Percentiles rank a stretch among this genome's conserved stretches.
Evolutionary conservation across 2,113 vertebrate species (phyloP).

Genomic region (Dendropsophus ebraccatus): DNA sequence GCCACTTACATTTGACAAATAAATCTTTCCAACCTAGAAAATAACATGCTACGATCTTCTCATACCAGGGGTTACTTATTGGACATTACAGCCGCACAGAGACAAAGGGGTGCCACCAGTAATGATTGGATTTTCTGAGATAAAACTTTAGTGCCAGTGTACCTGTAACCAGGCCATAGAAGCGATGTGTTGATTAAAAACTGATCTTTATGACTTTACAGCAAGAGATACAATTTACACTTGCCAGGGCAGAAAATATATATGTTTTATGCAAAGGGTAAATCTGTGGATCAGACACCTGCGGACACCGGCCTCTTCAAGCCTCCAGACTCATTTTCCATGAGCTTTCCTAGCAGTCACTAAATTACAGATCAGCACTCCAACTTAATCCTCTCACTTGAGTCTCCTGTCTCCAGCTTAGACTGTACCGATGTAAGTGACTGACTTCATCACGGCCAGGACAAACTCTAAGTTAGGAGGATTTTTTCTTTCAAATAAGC

Average conservation of each 20-base stretch:
- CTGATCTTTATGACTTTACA: slow-evolving; percentile 37
- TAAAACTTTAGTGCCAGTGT: neutral
- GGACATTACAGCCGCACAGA: slow-evolving; percentile 8
- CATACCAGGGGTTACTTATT: slow-evolving; percentile 17
- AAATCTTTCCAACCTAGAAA: slow-evolving; percentile 11
- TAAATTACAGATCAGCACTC: slow-evolving; percentile 54
- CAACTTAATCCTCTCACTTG: slow-evolving; percentile 67
- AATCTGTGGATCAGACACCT: slow-evolving; percentile 53
- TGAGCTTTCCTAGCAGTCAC: slow-evolving; percentile 49
- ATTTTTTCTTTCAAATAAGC: neutral
- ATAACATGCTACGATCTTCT: slow-evolving; percentile 12
- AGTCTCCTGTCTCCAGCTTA: slow-evolving; percentile 66
- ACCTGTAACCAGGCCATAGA: neutral
- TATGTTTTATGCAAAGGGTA: slow-evolving; percentile 56
- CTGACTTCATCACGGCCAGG: slow-evolving; percentile 12
- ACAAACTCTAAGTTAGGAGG: slow-evolving; percentile 6
- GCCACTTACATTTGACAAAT: slow-evolving; percentile 12
- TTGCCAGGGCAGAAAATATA: slow-evolving; percentile 54
- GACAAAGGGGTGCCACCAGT: slow-evolving; percentile 15
- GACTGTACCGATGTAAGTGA: slow-evolving; percentile 1
- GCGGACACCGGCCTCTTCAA: slow-evolving; percentile 53
- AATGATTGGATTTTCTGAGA: slow-evolving; percentile 20
- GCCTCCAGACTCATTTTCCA: slow-evolving; percentile 55
- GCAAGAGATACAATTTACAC: slow-evolving; percentile 54
- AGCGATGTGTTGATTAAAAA: slow-evolving; percentile 57